Conservation (phyloP, 1,140 invertebrate genomes). For the Drosophila ananassae region DNA sequence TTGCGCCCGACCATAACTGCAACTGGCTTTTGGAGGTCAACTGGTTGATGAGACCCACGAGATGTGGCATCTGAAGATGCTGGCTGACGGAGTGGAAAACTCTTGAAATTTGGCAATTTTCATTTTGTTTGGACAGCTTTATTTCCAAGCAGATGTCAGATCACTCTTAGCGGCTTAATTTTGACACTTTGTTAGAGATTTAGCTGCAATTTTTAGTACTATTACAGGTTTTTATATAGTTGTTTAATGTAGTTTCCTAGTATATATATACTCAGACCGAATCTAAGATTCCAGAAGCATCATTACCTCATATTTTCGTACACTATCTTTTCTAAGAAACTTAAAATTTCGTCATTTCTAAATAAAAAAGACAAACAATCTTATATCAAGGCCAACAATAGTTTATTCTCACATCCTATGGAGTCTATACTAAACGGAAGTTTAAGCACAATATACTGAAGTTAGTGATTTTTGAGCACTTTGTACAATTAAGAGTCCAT, state of each 20-base stretch:
- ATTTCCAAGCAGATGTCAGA: slow-evolving; percentile 42
- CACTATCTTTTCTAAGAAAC: background rate
- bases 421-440: slow-evolving; percentile 10
- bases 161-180: background rate
- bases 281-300: background rate
- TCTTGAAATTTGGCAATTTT: slow-evolving; percentile 34
- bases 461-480: slow-evolving; percentile 52
- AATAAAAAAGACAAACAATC: background rate
- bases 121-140: slow-evolving; percentile 41
- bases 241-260: too few species aligned
- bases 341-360: background rate
- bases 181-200: background rate
- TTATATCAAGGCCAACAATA: background rate
- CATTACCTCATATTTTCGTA: background rate
- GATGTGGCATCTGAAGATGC: slow-evolving; percentile 8
- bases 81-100: slow-evolving; percentile 54
- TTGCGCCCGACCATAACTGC: slow-evolving; percentile 34
- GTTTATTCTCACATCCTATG: slow-evolving; percentile 33
- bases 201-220: background rate
- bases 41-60: slow-evolving; percentile 51
- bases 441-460: slow-evolving; percentile 17
- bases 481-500: slow-evolving; percentile 45
- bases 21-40: slow-evolving; percentile 69
- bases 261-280: too few species aligned
- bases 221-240: background rate